Percentiles rank a stretch among this genome's conserved stretches.
phyloP scores from a whole-genome alignment of 2,113 vertebrate genomes.

The Cheirogaleus medius region DNA sequence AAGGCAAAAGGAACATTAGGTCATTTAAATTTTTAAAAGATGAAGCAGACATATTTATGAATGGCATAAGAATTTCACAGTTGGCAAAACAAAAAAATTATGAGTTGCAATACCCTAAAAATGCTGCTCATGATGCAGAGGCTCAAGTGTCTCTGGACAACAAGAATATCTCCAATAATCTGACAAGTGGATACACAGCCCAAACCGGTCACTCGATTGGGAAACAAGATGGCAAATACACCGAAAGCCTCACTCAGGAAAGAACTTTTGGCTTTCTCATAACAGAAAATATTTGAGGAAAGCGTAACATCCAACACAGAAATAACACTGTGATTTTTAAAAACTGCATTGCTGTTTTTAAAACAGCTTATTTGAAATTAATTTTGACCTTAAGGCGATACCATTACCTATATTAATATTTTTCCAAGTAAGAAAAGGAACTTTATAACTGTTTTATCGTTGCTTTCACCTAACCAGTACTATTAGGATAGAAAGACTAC shows the following conservation, averaged over 20 bases:
- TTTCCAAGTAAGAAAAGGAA: background rate
- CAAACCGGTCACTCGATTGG: background rate
- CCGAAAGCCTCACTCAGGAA: background rate
- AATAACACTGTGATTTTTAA: background rate
- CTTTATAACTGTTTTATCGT: background rate
- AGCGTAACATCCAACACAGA: background rate
- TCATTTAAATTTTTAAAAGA: background rate
- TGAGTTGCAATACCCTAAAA: background rate
- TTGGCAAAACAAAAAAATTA: background rate
- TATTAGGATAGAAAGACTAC: background rate
- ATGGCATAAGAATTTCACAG: background rate
- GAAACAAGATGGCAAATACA: background rate
- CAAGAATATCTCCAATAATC: background rate
- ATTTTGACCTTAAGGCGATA: background rate
- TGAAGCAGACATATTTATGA: background rate
- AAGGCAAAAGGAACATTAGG: background rate
- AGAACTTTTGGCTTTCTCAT: background rate
- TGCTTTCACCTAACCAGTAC: background rate
- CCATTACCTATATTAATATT: background rate
- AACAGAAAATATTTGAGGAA: background rate
- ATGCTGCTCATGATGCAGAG: background rate
- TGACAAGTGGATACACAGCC: background rate
- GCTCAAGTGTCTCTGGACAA: background rate
- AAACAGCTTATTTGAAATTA: background rate
- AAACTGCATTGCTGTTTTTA: background rate